Evolutionary conservation across 2,797 vertebrate species (phyloP).

Genomic region (Pangasius macronema): DNA sequence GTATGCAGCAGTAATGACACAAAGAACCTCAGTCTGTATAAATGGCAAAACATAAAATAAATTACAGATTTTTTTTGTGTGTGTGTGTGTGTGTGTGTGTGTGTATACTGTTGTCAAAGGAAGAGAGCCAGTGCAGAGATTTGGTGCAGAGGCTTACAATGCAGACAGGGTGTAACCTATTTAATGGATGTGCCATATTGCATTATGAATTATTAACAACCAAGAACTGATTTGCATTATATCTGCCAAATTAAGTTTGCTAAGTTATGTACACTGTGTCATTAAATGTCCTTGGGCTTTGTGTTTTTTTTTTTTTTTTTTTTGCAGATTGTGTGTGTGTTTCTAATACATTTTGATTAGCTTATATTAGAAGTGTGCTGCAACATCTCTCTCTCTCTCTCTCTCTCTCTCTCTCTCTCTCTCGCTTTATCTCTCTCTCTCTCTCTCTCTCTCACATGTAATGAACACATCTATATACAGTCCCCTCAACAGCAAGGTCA

Average conservation of each 20-base stretch:
- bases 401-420: conserved; percentile 42
- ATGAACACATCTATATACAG: not conserved
- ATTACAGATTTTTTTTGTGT: not conserved
- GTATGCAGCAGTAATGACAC: not conserved
- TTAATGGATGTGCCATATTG: conserved; percentile 80
- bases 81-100: not conserved
- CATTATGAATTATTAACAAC: conserved; percentile 79
- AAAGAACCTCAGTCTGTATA: not conserved
- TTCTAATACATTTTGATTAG: not conserved
- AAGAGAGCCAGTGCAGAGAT: not conserved
- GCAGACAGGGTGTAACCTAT: conserved; percentile 79
- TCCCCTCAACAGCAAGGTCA: not conserved
- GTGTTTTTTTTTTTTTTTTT: not conserved
- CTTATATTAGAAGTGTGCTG: not conserved
- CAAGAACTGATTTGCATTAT: conserved; percentile 69
- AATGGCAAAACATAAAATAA: not conserved
- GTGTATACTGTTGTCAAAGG: not conserved
- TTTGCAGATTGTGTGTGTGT: conserved; percentile 25
- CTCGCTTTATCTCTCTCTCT: conserved; percentile 40
- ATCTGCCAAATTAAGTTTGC: conserved; percentile 69
- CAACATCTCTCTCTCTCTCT: not conserved
- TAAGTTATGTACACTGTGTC: conserved; percentile 58
- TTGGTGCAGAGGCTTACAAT: conserved; percentile 70
- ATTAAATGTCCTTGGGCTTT: conserved; percentile 30
- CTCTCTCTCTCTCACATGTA: conserved; percentile 31